A percentile compares a stretch with the other conserved stretches of the same genome.
Conservation (phyloP, 2,888 invertebrate genomes). For the Cynaeus angustus region DNA sequence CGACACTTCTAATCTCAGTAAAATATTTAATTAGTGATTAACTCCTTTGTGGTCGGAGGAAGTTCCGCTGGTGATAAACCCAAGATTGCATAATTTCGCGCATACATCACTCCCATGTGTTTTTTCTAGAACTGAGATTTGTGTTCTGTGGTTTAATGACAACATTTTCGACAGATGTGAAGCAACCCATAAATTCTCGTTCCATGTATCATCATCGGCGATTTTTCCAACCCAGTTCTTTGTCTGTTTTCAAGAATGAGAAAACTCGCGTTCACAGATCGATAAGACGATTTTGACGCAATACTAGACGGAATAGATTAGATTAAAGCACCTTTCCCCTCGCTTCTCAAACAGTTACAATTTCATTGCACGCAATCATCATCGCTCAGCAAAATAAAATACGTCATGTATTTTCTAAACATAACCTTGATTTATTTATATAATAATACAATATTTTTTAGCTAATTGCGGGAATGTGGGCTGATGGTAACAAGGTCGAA, state of each 20-base stretch:
- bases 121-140: slow-evolving; percentile 11
- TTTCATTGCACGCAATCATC: slow-evolving; percentile 45
- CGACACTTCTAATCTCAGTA: slow-evolving; percentile 1
- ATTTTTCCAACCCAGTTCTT: background rate
- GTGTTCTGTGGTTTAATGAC: background rate
- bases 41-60: slow-evolving; percentile 21
- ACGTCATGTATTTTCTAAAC: slow-evolving; percentile 44
- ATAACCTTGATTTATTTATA: slow-evolving; percentile 43
- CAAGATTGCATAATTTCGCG: slow-evolving; percentile 28
- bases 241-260: background rate
- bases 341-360: slow-evolving; percentile 35
- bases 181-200: slow-evolving; percentile 7
- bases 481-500: slow-evolving; percentile 4
- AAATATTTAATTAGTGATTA: slow-evolving; percentile 39
- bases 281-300: slow-evolving; percentile 65
- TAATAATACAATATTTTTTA: slow-evolving; percentile 31
- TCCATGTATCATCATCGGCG: background rate
- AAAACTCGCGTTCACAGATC: slow-evolving; percentile 52
- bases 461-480: slow-evolving; percentile 19
- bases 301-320: slow-evolving; percentile 62
- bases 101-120: slow-evolving; percentile 12
- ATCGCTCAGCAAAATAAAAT: slow-evolving; percentile 28
- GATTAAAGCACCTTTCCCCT: slow-evolving; percentile 62
- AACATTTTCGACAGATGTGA: slow-evolving; percentile 5
- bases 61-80: slow-evolving; percentile 29